A percentile compares a stretch with the other conserved stretches of the same genome.
Evolutionary conservation across 2,113 vertebrate species (phyloP).

Genomic region (Eleginops maclovinus): DNA sequence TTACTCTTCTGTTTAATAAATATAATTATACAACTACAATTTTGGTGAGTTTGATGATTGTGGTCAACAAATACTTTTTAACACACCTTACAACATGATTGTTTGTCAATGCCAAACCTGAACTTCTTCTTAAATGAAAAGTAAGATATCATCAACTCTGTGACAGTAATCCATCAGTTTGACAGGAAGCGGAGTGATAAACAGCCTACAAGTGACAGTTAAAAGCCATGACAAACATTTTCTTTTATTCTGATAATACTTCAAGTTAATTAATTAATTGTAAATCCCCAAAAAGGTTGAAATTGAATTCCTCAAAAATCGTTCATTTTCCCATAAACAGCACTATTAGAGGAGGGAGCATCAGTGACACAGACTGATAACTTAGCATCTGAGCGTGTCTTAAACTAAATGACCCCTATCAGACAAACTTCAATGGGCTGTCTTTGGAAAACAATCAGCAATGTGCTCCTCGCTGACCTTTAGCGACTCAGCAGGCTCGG

Average conservation of each 20-base stretch:
- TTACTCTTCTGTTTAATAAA: not conserved
- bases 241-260: constrained; percentile 1
- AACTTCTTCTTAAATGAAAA: not conserved
- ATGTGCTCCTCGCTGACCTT: constrained; percentile 79
- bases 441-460: constrained; percentile 83
- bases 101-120: no score
- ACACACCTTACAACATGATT: not conserved
- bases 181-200: not conserved
- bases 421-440: constrained; percentile 78
- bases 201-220: not conserved
- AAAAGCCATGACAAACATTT: not conserved
- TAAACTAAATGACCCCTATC: constrained; percentile 79
- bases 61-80: no score
- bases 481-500: constrained; percentile 74
- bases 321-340: constrained; percentile 36
- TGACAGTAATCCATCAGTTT: constrained; percentile 30
- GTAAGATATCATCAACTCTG: not conserved
- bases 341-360: constrained; percentile 30
- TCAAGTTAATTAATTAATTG: constrained; percentile 29
- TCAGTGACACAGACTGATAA: constrained; percentile 76
- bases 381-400: constrained; percentile 65
- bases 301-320: constrained; percentile 13
- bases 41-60: no score
- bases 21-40: not conserved
- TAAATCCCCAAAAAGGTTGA: constrained; percentile 19